Evolutionary conservation across 2,113 vertebrate genomes (phyloP).

Genomic region (Oreochromis aureus): DNA sequence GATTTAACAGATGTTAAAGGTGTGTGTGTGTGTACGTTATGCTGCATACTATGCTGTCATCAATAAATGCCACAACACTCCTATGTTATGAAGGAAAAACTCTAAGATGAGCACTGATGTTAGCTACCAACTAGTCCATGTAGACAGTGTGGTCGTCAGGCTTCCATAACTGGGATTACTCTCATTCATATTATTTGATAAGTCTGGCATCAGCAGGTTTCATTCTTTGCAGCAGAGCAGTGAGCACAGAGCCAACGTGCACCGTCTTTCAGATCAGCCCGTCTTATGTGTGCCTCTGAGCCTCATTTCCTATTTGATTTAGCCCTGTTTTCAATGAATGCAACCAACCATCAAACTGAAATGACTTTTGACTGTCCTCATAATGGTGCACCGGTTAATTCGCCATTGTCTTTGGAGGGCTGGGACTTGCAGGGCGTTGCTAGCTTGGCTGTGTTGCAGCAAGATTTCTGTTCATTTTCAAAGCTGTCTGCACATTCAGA

Average conservation of each 20-base stretch:
- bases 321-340: neutral
- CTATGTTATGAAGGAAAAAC: neutral
- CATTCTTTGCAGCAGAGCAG: neutral
- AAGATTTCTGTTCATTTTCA: neutral
- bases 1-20: neutral
- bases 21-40: neutral
- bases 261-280: neutral
- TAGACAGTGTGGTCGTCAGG: neutral
- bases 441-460: neutral
- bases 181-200: neutral
- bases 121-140: neutral
- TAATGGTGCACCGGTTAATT: neutral
- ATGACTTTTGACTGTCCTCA: neutral
- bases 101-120: neutral
- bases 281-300: neutral
- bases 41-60: neutral
- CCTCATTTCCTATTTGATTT: neutral
- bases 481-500: neutral
- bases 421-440: neutral
- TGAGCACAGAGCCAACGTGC: neutral
- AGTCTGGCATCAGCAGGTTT: neutral
- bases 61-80: neutral
- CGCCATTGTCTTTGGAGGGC: neutral
- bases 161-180: neutral
- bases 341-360: neutral